Evolutionary conservation across 1,140 invertebrate species (phyloP).

Genomic region (Ephestia elutella): DNA sequence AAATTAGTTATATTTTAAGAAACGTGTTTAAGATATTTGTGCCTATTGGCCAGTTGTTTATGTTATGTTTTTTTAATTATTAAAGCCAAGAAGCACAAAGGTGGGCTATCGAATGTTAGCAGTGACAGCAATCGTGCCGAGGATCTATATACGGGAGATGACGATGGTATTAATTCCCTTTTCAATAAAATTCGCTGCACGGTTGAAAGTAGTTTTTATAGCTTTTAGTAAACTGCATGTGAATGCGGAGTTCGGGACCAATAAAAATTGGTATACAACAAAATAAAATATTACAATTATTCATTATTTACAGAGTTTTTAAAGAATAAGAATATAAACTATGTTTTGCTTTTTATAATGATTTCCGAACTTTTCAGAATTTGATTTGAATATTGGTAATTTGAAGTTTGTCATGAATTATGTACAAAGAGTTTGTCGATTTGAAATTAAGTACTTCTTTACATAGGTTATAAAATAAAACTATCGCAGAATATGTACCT

Average conservation of each 20-base stretch:
- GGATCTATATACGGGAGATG: conserved; percentile 48
- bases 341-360: too few relatives aligned
- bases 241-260: neutral
- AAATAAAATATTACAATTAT: too few relatives aligned
- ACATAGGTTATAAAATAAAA: neutral
- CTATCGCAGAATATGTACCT: too few relatives aligned
- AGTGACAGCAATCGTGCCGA: conserved; percentile 45
- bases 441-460: neutral
- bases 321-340: too few relatives aligned
- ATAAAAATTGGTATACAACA: neutral
- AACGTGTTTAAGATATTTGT: neutral
- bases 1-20: too few relatives aligned
- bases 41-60: conserved; percentile 1
- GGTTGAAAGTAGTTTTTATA: conserved; percentile 14
- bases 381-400: too few relatives aligned
- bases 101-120: conserved; percentile 55
- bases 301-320: too few relatives aligned
- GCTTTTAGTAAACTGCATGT: conserved; percentile 6
- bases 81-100: conserved; percentile 68
- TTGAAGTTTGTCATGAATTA: too few relatives aligned
- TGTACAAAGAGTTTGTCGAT: too few relatives aligned
- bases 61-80: conserved; percentile 52
- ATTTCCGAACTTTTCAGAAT: too few relatives aligned
- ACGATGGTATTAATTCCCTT: conserved; percentile 43
- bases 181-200: conserved; percentile 16